These are phyloP conservation scores for Cinclus mexicanus DNA, from an alignment of 2,113 vertebrate species.

Conservation along the genomic window DNA sequence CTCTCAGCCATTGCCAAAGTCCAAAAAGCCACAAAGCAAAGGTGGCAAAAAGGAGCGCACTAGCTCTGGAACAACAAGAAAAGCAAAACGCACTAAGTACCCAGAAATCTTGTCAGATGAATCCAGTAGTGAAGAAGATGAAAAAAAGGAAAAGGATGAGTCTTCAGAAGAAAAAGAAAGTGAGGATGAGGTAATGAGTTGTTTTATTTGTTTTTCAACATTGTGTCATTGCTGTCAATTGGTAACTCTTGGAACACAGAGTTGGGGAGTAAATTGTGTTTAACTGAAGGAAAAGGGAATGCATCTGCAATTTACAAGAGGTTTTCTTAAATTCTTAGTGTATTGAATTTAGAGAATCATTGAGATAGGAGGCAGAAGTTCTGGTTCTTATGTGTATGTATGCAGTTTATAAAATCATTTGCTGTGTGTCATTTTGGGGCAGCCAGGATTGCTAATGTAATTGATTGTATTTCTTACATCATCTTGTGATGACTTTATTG, in stretches of 20 bases:
- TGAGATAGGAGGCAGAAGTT: neutral
- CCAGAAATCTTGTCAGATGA: conserved; percentile 93
- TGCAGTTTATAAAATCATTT: neutral
- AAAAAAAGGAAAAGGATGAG: conserved; percentile 82
- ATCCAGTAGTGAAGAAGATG: conserved; percentile 90
- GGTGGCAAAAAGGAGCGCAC: conserved; percentile 80
- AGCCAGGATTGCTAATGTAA: neutral
- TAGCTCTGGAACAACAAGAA: conserved; percentile 78
- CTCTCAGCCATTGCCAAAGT: conserved; percentile 75
- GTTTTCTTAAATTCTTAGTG: neutral
- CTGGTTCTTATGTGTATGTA: neutral
- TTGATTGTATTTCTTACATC: neutral
- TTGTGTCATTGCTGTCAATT: neutral
- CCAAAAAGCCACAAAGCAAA: conserved; percentile 80
- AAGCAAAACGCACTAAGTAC: conserved; percentile 84
- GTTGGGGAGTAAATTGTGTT: neutral
- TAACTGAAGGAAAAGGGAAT: neutral
- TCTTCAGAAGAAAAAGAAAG: conserved; percentile 82
- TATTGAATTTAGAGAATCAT: neutral
- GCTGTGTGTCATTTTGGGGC: neutral
- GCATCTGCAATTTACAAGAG: neutral
- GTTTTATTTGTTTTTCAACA: neutral
- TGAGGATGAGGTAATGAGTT: conserved; percentile 74
- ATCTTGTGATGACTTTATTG: neutral
- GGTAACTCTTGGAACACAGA: neutral